Base-by-base conservation (phyloP, 2,797 vertebrate species). In the Buceros bicornis region DNA sequence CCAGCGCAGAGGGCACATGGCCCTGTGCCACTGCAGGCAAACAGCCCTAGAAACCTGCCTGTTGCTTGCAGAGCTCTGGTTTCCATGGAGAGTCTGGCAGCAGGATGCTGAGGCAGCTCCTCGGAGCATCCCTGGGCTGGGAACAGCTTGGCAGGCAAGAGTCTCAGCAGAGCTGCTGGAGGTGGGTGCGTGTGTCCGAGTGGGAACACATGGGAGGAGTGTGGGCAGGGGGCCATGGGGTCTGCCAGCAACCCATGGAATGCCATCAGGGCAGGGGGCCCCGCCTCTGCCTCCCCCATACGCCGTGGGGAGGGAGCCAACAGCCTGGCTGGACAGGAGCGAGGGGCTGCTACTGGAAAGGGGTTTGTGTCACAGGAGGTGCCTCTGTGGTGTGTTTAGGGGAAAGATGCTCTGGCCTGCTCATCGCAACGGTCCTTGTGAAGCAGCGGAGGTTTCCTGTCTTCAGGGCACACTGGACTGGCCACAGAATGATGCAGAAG, bases 401-500 rank as follows among this genome's bases (percentile, higher is more conserved):
- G 2, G 79, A 53, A 3, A 89, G 60, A 1, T 78, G 50, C 45
- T 94, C 83, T 0, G 97, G 96, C 15, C 90, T 35, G 28, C 76
- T 25, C 6, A 73, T 0, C 0, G 93, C 33, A 1, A n/a, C 71
- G 2, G 78, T 92, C 57, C 95, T 91, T 1, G 96, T 57, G 56
- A 98, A 97, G 82, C 99, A 99, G 87, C 96, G 98, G 91, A 99
- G 97, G 95, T 98, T 99, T 13, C 99, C 99, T 0, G 99, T 99
- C 96, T 97, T 98, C 69, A 99, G 97, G 1, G 99, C 98, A 0
- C 99, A 99, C 96, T 99, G 99, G 79, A 99, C 98, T 0, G 99
- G 99, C 99, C 99, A 99, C 57, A 99, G 94, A 51, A 99, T 98
- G 19, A 99, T 96, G 8, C 98, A 98, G 51, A 99, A 93, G 2